Conservation (phyloP, 2,797 vertebrate genomes). For the Sebastes variabilis region DNA sequence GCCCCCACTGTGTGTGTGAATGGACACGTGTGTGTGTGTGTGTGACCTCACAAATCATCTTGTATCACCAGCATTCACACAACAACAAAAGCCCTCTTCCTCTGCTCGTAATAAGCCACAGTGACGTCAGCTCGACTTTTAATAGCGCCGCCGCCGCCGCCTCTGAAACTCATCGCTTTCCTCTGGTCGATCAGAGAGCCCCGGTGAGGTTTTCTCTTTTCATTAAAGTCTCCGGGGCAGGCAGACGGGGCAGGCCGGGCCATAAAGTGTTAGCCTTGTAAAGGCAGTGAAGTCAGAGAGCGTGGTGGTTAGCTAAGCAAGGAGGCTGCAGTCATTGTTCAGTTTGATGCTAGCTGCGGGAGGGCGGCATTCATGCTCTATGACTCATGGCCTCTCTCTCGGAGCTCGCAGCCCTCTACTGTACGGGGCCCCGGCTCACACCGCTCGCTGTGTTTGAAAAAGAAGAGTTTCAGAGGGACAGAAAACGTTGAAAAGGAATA, state of each 20-base stretch:
- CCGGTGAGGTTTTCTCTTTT: slow-evolving; percentile 54
- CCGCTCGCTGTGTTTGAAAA: background rate
- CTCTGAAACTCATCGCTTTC: slow-evolving; percentile 13
- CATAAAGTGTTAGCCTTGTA: slow-evolving; percentile 61
- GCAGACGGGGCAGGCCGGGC: slow-evolving; percentile 10
- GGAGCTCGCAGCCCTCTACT: slow-evolving; percentile 37
- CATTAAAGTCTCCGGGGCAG: slow-evolving; percentile 46
- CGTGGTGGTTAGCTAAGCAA: slow-evolving; percentile 51
- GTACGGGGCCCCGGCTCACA: slow-evolving; percentile 7
- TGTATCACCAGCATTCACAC: slow-evolving; percentile 28
- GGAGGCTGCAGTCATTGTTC: slow-evolving; percentile 66
- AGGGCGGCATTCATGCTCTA: slow-evolving; percentile 62
- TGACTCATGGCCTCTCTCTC: slow-evolving; percentile 70
- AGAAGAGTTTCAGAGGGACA: background rate
- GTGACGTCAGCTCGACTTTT: slow-evolving; percentile 40
- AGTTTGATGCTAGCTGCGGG: slow-evolving; percentile 63
- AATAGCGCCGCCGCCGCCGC: background rate
- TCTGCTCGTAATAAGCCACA: slow-evolving; percentile 29
- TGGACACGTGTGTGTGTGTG: slow-evolving; percentile 6
- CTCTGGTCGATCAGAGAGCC: slow-evolving; percentile 25
- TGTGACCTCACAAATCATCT: slow-evolving; percentile 48
- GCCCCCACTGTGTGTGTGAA: slow-evolving; percentile 8
- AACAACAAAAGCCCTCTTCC: slow-evolving; percentile 8
- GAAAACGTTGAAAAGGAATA: slow-evolving; percentile 8
- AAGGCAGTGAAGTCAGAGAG: slow-evolving; percentile 60